A percentile compares a stretch with the other conserved stretches of the same genome.
Evolutionary conservation across 35 echinoderm and acorn worm genomes (phyloP).

Genomic region (Chiridota heheva): DNA sequence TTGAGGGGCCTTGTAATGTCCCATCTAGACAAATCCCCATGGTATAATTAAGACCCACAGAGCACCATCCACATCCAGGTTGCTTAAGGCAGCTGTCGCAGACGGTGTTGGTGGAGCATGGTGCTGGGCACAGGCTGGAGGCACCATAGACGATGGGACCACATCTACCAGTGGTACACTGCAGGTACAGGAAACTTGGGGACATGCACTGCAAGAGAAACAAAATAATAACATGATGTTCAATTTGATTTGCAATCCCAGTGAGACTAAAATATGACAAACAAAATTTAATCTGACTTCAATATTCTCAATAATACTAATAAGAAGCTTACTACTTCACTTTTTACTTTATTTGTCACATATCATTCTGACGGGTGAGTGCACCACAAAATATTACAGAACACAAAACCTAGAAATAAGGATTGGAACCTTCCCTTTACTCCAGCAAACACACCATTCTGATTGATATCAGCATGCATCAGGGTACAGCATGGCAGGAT

Average conservation of each 20-base stretch:
- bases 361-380: too few species aligned
- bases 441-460: too few species aligned
- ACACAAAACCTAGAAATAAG: too few species aligned
- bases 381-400: too few species aligned
- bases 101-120: conserved; percentile 59
- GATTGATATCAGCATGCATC: too few species aligned
- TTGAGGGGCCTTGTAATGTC: conserved; percentile 44
- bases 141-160: conserved; percentile 50
- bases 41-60: conserved; percentile 45
- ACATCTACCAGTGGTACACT: conserved; percentile 76
- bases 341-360: too few species aligned
- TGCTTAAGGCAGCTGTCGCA: conserved; percentile 69
- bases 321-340: too few species aligned
- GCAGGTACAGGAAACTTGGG: conserved; percentile 69
- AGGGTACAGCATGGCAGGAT: too few species aligned
- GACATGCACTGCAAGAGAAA: conserved; percentile 80
- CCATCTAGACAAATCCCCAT: conserved; percentile 87
- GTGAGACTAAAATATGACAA: too few species aligned
- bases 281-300: too few species aligned
- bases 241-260: neutral
- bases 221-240: neutral
- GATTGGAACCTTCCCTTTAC: too few species aligned
- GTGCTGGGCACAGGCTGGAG: conserved; percentile 43
- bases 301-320: too few species aligned
- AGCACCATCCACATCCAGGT: conserved; percentile 90